phyloP scores from a whole-genome alignment of 2,888 invertebrate species.

The Bombylius discolor region DNA sequence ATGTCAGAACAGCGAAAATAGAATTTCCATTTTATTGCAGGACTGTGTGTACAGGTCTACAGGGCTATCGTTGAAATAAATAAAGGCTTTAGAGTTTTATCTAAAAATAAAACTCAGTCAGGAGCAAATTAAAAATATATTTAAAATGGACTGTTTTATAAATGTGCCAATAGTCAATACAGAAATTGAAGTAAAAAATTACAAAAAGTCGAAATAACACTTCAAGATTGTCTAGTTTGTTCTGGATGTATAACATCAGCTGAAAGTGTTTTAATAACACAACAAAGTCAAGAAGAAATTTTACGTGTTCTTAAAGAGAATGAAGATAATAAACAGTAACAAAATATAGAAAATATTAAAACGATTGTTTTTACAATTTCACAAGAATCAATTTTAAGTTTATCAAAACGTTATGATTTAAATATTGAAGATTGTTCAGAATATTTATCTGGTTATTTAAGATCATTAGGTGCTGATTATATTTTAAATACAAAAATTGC shows the following conservation, averaged over 20 bases:
- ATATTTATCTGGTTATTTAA: slow-evolving; percentile 63
- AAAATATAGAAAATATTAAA: slow-evolving; percentile 38
- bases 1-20: no score
- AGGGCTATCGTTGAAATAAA: no score
- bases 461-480: slow-evolving; percentile 68
- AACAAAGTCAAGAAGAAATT: slow-evolving; percentile 88
- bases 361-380: slow-evolving; percentile 76
- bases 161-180: no score
- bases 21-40: no score
- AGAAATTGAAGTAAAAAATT: no score
- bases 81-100: no score
- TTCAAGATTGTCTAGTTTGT: slow-evolving; percentile 95
- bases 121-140: no score
- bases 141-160: no score
- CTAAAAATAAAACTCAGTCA: no score
- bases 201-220: slow-evolving; percentile 80
- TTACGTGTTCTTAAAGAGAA: slow-evolving; percentile 67
- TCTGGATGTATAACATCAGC: slow-evolving; percentile 99
- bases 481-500: slow-evolving; percentile 83
- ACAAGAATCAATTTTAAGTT: slow-evolving; percentile 75
- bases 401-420: slow-evolving; percentile 67
- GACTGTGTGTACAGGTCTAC: no score
- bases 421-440: slow-evolving; percentile 54
- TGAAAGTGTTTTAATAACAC: slow-evolving; percentile 91
- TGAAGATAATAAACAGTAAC: slow-evolving; percentile 44